Evolutionary conservation across 1,140 invertebrate genomes (phyloP).

Genomic region (Piezodorus guildinii): DNA sequence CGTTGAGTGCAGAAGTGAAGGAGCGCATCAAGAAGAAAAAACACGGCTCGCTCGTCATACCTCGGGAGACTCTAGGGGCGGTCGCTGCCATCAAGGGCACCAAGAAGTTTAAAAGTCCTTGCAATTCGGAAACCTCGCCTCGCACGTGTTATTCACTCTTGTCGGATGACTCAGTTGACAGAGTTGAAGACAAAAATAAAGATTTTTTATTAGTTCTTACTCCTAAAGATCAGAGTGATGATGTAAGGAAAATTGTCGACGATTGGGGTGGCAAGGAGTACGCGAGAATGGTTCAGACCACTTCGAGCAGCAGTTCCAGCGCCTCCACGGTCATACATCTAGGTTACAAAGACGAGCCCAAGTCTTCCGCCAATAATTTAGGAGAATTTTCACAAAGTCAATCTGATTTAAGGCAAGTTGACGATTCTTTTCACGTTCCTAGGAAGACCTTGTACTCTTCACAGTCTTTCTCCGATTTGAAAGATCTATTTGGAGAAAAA

Average conservation of each 20-base stretch:
- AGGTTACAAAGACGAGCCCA: conserved; percentile 25
- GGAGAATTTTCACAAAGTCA: not conserved
- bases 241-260: conserved; percentile 38
- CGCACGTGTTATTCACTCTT: conserved; percentile 42
- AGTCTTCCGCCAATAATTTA: not conserved
- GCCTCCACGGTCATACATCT: conserved; percentile 32
- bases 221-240: conserved; percentile 33
- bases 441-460: conserved; percentile 20
- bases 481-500: conserved; percentile 61
- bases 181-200: conserved; percentile 30
- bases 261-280: conserved; percentile 35
- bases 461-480: conserved; percentile 59
- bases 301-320: conserved; percentile 28
- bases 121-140: conserved; percentile 34
- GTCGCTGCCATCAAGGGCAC: conserved; percentile 41
- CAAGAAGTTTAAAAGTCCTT: conserved; percentile 30
- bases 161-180: conserved; percentile 32
- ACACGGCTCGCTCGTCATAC: conserved; percentile 35
- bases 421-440: not conserved
- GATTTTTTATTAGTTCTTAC: conserved; percentile 42
- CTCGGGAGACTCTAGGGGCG: conserved; percentile 51
- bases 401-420: not conserved
- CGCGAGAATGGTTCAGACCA: conserved; percentile 25
- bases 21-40: conserved; percentile 40
- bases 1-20: conserved; percentile 56